Base-by-base conservation (phyloP, 2,888 invertebrate genomes). In the Priocnemis perturbator region DNA sequence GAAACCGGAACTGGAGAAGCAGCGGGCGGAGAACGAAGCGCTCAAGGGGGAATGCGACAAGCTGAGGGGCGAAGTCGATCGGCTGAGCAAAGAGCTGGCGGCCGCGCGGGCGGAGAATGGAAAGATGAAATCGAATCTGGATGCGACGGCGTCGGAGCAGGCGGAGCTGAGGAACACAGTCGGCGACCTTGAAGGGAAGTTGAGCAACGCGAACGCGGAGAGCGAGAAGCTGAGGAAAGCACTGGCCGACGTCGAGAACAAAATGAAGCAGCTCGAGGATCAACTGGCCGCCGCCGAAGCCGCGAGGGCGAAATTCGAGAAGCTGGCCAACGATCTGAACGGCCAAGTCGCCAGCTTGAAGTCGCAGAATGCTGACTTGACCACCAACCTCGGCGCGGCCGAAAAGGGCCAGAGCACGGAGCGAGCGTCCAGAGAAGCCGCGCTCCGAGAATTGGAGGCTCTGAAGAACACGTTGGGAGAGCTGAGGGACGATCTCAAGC, bases 391-490 rank as follows among this genome's bases (percentile, higher is more conserved):
- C 37, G 74, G 80, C 23, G 71, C 69, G 7, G 59, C 73, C 21
- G 64, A 67, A 0, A 73, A 71, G n/a, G 76, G 79, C 37, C 55
- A 82, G 44, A 66, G 67, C 21, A 55, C 59, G 20, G 73, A 37
- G 14, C 2, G 37, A 11, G 37, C 37, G 7, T 3, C 37, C 11
- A 37, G 1, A 11, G 37, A 37, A 37, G 64, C 63, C 0, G 52
- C 56, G 1, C 4, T 64, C 30, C 74, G 67, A 14, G 83, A 81
- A 64, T 45, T 73, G 11, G 69, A 73, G 1, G 60, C 69, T 11
- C 60, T 77, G 45, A 81, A 78, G 50, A 59, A 71, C 5, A 59
- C 67, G n/a, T 60, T 81, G 19, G 63, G 68, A 19, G 50, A 52
- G 3, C 53, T 78, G 47, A 72, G 67, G 30, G 70, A 47, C 20